Base-by-base conservation (phyloP, 2,888 invertebrate genomes). In the Exocentrus adspersus region DNA sequence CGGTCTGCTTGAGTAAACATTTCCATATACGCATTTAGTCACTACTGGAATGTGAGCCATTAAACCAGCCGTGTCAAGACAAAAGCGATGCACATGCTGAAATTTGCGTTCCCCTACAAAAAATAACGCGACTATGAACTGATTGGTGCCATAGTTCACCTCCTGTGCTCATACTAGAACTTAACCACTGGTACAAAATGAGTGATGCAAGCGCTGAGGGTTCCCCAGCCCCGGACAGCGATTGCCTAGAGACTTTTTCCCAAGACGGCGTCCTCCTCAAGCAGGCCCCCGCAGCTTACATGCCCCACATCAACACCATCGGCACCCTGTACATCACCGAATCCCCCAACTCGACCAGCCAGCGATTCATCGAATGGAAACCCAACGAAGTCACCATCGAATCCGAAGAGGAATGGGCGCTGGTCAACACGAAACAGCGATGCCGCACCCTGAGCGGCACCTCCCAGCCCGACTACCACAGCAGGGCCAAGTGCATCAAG, bases 381-480 rank as follows among this genome's bases (percentile, higher is more conserved):
- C 92, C 92, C 0, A 89, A 89, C 65, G 93, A 93, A 78, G 85
- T 92, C 68, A 92, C 90, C 46, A 88, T 93, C 10, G 91, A 92
- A 71, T 88, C 88, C 75, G 92, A 92, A 77, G 91, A 92, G 76
- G 93, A 93, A 77, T 94, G 94, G 94, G 92, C 93, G 0, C 86
- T 94, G 60, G 93, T 94, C 14, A 91, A 92, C 75, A 90, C 92
- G 43, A 89, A 89, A 73, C 89, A 88, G 58, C 85, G 89, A 57
- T 86, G 87, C 54, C 84, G 89, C 54, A 89, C 89, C 0, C 78
- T 87, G 2, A 88, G 88, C 73, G 87, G 87, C 10, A 87, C 83
- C 74, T 78, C 81, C 79, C 71, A 82, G 71, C 64, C 83, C 64
- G 68, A 85, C 56, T 81, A 82, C 48, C 76, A 81, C 42, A 83